These are phyloP conservation scores for Frieseomelitta varia DNA, from an alignment of 1,140 invertebrate species.

Conservation along the genomic window DNA sequence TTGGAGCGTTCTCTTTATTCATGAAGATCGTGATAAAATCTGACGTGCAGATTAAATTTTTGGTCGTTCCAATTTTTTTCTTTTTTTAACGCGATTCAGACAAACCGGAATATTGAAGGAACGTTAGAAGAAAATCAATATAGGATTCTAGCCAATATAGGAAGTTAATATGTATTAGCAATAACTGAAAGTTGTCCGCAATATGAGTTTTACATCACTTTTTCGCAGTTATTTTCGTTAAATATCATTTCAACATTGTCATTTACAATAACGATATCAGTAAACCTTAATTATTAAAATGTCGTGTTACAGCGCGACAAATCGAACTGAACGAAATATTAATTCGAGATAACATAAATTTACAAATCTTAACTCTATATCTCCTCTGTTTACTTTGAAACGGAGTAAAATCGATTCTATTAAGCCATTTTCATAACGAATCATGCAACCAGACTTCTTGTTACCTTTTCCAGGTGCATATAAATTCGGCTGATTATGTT, in stretches of 20 bases:
- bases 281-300: too few relatives aligned
- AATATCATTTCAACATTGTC: too few relatives aligned
- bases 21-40: constrained; percentile 2
- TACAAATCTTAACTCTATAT: neutral
- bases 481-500: neutral
- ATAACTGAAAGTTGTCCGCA: neutral
- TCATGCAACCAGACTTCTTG: neutral
- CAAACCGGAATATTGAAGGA: neutral
- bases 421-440: neutral
- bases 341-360: neutral
- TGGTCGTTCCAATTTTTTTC: neutral
- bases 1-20: neutral
- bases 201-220: neutral
- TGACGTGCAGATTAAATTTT: constrained; percentile 1
- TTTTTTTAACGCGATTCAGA: neutral
- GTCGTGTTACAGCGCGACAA: too few relatives aligned
- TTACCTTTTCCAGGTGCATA: too few relatives aligned
- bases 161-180: neutral
- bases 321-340: too few relatives aligned
- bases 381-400: neutral
- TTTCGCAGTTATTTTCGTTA: neutral
- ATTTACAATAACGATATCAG: too few relatives aligned
- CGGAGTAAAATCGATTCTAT: neutral
- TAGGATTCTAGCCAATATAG: neutral
- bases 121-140: constrained; percentile 18